phyloP scores from a whole-genome alignment of 2,113 vertebrate species.

The Rhea americana region DNA sequence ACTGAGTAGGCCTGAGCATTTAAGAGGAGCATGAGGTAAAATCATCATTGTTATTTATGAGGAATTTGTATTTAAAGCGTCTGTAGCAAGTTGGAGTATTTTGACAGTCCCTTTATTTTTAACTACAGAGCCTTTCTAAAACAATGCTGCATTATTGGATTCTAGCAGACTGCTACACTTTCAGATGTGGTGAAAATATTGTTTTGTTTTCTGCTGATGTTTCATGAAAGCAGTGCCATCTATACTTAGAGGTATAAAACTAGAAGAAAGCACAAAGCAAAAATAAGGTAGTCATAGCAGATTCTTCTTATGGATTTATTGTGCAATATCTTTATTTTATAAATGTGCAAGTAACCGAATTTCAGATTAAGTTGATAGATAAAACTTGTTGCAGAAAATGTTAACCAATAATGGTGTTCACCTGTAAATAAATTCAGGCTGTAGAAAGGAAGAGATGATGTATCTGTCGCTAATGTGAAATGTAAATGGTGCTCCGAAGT shows the following conservation, averaged over 20 bases:
- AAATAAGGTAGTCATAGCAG: not conserved
- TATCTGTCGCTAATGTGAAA: not conserved
- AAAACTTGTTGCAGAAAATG: not conserved
- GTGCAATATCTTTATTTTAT: not conserved
- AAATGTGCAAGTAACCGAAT: not conserved
- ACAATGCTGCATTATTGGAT: accelerated
- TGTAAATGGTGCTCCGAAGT: accelerated
- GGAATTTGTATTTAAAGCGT: not conserved
- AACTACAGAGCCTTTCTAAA: not conserved
- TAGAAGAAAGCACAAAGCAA: not conserved
- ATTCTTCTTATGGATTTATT: not conserved
- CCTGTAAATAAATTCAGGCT: not conserved
- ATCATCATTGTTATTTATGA: not conserved
- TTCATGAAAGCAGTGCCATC: not conserved
- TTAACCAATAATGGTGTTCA: not conserved
- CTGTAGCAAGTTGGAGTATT: not conserved
- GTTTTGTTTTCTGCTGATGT: not conserved
- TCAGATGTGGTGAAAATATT: not conserved
- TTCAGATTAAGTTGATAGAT: not conserved
- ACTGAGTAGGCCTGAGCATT: not conserved
- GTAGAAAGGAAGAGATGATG: not conserved
- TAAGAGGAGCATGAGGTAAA: not conserved
- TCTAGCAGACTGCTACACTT: not conserved
- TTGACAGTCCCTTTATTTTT: not conserved
- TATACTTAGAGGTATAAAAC: not conserved